Evolutionary conservation across 2,888 invertebrate species (phyloP).

Genomic region (Cephus runcator): DNA sequence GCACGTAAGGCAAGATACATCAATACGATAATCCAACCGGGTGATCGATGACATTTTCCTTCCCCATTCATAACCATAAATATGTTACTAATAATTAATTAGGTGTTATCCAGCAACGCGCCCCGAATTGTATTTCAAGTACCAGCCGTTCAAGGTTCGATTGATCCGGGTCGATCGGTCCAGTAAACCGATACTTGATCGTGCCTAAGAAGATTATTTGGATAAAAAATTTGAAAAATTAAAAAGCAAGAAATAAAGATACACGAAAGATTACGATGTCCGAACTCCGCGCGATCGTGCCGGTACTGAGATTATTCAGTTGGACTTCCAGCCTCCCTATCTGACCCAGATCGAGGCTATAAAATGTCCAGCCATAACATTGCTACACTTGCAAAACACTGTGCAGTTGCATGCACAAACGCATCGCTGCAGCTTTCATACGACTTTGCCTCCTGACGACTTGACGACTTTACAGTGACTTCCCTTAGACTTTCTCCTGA

Average conservation of each 20-base stretch:
- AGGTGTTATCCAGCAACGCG: constrained; percentile 12
- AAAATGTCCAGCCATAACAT: constrained; percentile 45
- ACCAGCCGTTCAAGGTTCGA: background rate
- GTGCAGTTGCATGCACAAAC: constrained; percentile 6
- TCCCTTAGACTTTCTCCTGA: background rate
- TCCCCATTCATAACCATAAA: constrained; percentile 29
- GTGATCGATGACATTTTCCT: constrained; percentile 30
- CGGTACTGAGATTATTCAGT: background rate
- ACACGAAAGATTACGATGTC: background rate
- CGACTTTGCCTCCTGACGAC: background rate
- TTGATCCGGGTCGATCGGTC: background rate
- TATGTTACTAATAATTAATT: constrained; percentile 26
- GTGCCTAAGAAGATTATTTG: background rate
- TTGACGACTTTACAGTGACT: background rate
- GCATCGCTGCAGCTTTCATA: background rate
- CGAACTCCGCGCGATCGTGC: background rate
- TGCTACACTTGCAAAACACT: constrained; percentile 19
- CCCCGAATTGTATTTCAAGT: background rate
- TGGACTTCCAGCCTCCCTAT: constrained; percentile 12
- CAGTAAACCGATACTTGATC: background rate
- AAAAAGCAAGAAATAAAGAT: background rate
- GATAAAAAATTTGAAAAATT: background rate
- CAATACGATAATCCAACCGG: constrained; percentile 22
- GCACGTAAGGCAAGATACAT: constrained; percentile 26
- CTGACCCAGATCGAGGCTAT: constrained; percentile 47